Evolutionary conservation across 2,797 vertebrate genomes (phyloP).

Genomic region (Cossypha dichroa): DNA sequence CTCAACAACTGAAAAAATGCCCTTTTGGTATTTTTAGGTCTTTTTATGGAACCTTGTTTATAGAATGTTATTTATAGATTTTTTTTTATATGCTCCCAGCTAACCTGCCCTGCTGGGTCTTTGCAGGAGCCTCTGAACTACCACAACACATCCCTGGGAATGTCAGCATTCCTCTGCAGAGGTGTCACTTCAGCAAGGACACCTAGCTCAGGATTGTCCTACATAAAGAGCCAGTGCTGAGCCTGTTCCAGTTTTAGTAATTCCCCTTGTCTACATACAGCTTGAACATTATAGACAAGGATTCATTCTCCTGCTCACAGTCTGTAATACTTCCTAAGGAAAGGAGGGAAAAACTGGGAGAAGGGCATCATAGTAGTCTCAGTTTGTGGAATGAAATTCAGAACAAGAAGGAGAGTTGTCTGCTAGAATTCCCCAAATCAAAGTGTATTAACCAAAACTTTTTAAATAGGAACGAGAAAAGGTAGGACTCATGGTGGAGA

Average conservation of each 20-base stretch:
- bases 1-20: background rate
- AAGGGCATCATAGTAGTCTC: fast-evolving
- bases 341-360: background rate
- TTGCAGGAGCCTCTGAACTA: background rate
- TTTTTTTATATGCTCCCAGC: background rate
- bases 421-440: background rate
- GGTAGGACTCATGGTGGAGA: background rate
- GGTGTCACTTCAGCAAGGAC: constrained; percentile 32
- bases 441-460: background rate
- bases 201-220: constrained; percentile 36
- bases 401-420: background rate
- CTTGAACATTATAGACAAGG: background rate
- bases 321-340: background rate
- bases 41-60: constrained; percentile 8
- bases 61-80: constrained; percentile 26
- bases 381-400: background rate
- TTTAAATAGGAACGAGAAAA: background rate
- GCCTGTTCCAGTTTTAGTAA: constrained; percentile 20
- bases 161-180: constrained; percentile 38
- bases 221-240: constrained; percentile 14
- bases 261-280: background rate
- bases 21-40: constrained; percentile 10
- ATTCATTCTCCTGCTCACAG: background rate
- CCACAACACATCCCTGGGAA: background rate
- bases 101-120: constrained; percentile 3